Percentiles rank a stretch among this genome's conserved stretches.
Evolutionary conservation across 2,888 invertebrate genomes (phyloP).

Genomic region (Morpho deidamia): DNA sequence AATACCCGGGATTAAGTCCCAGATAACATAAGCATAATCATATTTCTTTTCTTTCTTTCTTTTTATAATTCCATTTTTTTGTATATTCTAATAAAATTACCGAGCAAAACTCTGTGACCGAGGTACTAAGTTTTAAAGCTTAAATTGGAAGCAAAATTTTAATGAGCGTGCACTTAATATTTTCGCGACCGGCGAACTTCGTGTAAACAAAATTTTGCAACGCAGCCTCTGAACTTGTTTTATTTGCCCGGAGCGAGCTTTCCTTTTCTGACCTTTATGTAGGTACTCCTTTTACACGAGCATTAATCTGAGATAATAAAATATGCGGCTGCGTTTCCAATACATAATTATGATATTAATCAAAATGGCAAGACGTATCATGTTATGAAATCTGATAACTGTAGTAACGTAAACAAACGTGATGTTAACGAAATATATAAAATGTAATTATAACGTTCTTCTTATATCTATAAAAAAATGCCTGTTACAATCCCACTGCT

Average conservation of each 20-base stretch:
- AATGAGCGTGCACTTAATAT: slow-evolving; percentile 20
- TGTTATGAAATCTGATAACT: slow-evolving; percentile 14
- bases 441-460: too few relatives aligned
- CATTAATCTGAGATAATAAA: slow-evolving; percentile 24
- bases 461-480: too few relatives aligned
- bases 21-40: too few relatives aligned
- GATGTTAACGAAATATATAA: too few relatives aligned
- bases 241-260: slow-evolving; percentile 37
- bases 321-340: slow-evolving; percentile 14
- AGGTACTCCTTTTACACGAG: slow-evolving; percentile 34
- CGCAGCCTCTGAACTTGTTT: slow-evolving; percentile 18
- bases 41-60: too few relatives aligned
- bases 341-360: slow-evolving; percentile 12
- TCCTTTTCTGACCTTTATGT: slow-evolving; percentile 64
- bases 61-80: too few relatives aligned
- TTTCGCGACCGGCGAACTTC: slow-evolving; percentile 5
- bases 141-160: slow-evolving; percentile 26
- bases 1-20: too few relatives aligned
- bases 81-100: too few relatives aligned
- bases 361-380: slow-evolving; percentile 12
- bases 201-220: slow-evolving; percentile 33
- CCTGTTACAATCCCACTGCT: too few relatives aligned
- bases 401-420: slow-evolving; percentile 8
- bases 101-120: neutral
- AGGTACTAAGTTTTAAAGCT: slow-evolving; percentile 23